These are phyloP conservation scores for Lepus townsendii DNA, from an alignment of 2,797 vertebrate genomes.

Conservation along the genomic window DNA sequence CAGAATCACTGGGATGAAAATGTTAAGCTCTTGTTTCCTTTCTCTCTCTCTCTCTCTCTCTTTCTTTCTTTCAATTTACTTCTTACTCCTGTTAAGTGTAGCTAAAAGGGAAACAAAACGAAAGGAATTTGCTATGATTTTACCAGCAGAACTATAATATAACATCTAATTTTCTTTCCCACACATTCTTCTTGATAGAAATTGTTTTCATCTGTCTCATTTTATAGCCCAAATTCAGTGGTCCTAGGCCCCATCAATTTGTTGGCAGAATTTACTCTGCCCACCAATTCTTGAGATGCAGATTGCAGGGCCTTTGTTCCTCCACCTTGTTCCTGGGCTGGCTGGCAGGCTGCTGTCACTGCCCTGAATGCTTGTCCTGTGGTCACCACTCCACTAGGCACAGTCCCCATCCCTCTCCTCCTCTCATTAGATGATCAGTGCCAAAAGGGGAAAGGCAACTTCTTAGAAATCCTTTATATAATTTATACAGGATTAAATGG, in stretches of 20 bases:
- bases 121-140: neutral
- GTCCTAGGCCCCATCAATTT: too few species aligned
- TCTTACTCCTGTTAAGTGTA: neutral
- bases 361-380: fast-evolving
- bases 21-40: neutral
- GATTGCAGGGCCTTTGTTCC: neutral
- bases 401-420: neutral
- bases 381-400: neutral
- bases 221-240: neutral
- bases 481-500: neutral
- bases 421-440: neutral
- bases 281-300: neutral
- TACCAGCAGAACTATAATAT: neutral
- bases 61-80: too few species aligned
- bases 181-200: neutral
- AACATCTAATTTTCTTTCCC: neutral
- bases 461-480: neutral
- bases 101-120: neutral
- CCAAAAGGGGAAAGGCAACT: neutral
- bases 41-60: too few species aligned
- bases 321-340: neutral
- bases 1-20: neutral
- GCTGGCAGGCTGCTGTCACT: neutral
- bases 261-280: neutral
- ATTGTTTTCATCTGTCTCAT: neutral